Evolutionary conservation across 2,888 invertebrate genomes (phyloP), one percentile per base, ranked within the genome.

Genomic region (Torymus tubicola): DNA sequence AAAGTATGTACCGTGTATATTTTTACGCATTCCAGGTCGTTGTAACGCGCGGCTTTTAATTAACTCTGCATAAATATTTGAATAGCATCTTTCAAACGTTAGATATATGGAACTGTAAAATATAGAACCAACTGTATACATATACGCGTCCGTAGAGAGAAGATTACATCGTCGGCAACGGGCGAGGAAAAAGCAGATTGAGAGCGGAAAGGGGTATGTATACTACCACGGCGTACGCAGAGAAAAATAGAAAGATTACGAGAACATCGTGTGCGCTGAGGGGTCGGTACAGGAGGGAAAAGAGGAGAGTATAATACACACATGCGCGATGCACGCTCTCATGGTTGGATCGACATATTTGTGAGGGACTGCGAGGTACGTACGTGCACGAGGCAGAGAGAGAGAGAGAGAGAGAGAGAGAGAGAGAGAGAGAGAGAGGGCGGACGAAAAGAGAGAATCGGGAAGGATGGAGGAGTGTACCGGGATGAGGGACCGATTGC

Each of bases 201-300:
- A 55, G 74, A 72, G 50, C 52, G n/a, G 63, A 21, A n/a, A 42
- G 31, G 31, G 31, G 31, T 31, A 31, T 31, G 8, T 31, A 24
- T n/a, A 31, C 31, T 31, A 58, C 21, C 42, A 13, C 12, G 4
- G 4, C 8, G 14, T 12, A 55, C n/a, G n/a, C 31, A 16, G 60
- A 60, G 60, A 68, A 61, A 76, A 69, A 69, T 76, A 69, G 75
- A 76, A 76, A 69, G 61, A 76, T 76, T 76, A 68, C 68, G 67
- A 52, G 74, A 50, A 24, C 65, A 75, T 74, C 74, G 31, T 31
- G 31, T 31, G 31, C 31, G 2, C 31, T 31, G 31, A 31, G 31
- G 31, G 31, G 31, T 31, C 8, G 31, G 31, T n/a, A n/a, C n/a
- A n/a, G n/a, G n/a, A n/a, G n/a, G n/a, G n/a, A n/a, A n/a, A n/a